Evolutionary conservation across 1,140 invertebrate genomes (phyloP), one percentile per base, ranked within the genome.

Genomic region (Triops longicaudatus): DNA sequence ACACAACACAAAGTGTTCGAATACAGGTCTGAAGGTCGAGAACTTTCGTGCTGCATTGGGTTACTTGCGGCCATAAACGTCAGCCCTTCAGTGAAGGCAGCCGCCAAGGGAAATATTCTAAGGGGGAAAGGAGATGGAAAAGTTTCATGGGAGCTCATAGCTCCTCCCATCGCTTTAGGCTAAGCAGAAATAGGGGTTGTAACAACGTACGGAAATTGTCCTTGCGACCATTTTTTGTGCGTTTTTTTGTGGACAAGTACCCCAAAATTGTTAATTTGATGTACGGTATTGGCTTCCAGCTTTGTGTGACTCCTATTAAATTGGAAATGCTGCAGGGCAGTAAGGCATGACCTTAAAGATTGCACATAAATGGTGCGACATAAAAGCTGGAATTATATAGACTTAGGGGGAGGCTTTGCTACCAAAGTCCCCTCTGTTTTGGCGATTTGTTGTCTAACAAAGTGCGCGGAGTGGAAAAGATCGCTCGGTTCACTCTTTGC

Each of bases 91-190:
- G 50, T 63, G 22, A 63, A 22, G 50, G 50, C 17, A 63, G 50
- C n/a, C 50, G 50, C 14, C 50, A 63, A 22, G 50, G 50, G 50
- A 63, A 63, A 63, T 63, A 63, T 63, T 63, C 50, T 63, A 14
- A 63, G 17, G 50, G 6, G 50, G 50, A 17, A 22, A 63, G 50
- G 50, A 63, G 50, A 63, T 63, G 50, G 22, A 63, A 37, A 7
- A 14, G 17, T 17, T 63, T 63, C 17, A 63, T 63, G 50, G 50
- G 17, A 63, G 14, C 50, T n/a, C 14, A 14, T n/a, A 63, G 50
- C 50, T 22, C 50, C 50, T 6, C 50, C 50, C 50, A 10, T 22
- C 22, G 22, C 50, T 17, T 63, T 17, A 22, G 50, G 50, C 50
- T 63, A 22, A 17, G 22, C 14, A 63, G 1, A 63, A 63, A 17